These are phyloP conservation scores for Gopherus flavomarginatus DNA, from an alignment of 2,113 vertebrate genomes.

Conservation along the genomic window DNA sequence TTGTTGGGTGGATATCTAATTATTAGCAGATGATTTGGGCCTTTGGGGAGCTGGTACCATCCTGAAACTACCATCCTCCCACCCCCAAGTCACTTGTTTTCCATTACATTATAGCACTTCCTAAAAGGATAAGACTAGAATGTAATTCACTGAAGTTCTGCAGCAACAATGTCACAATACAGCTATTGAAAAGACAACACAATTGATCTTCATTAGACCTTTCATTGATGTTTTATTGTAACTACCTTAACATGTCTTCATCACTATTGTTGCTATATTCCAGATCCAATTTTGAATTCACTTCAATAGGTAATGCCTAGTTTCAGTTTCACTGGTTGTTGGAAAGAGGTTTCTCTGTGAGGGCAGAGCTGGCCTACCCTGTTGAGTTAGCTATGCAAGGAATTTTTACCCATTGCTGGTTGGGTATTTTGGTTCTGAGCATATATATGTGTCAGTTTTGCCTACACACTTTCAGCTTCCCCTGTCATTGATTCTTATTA, in stretches of 20 bases:
- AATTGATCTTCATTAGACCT: not conserved
- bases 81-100: not conserved
- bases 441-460: not conserved
- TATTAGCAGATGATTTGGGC: not conserved
- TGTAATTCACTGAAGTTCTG: not conserved
- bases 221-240: not conserved
- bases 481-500: not conserved
- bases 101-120: not conserved
- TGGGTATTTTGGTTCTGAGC: not conserved
- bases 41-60: not conserved
- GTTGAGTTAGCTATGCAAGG: not conserved
- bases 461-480: fast-evolving
- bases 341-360: not conserved
- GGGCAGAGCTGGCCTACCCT: not conserved
- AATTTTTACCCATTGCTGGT: not conserved
- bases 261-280: not conserved
- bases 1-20: not conserved
- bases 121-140: not conserved
- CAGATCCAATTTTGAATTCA: not conserved
- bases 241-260: not conserved
- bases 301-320: not conserved
- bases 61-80: not conserved
- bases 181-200: not conserved
- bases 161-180: not conserved
- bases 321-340: not conserved